These are phyloP conservation scores for Actenoides lindsayi DNA, from an alignment of 2,113 vertebrate species.

Conservation along the genomic window DNA sequence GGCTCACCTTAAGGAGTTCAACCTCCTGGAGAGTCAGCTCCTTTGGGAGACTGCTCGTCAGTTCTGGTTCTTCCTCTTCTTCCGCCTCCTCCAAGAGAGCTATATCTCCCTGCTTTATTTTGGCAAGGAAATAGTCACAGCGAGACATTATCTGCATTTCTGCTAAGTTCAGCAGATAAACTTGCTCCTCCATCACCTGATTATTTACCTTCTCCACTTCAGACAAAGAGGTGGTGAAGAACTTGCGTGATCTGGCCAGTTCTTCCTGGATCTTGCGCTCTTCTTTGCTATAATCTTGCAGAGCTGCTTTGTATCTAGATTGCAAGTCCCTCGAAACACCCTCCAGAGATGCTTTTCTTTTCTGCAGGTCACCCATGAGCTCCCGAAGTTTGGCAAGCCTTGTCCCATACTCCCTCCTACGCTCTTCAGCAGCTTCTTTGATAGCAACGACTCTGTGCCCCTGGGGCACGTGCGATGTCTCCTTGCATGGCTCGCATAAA, in stretches of 20 bases:
- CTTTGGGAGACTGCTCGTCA: slow-evolving; percentile 81
- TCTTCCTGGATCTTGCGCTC: slow-evolving; percentile 92
- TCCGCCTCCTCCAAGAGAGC: slow-evolving; percentile 87
- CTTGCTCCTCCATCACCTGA: slow-evolving; percentile 92
- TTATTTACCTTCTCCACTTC: slow-evolving; percentile 92
- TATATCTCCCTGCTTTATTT: slow-evolving; percentile 91
- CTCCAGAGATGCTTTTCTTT: slow-evolving; percentile 87
- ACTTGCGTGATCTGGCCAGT: slow-evolving; percentile 85
- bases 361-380: slow-evolving; percentile 87
- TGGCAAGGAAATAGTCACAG: slow-evolving; percentile 94
- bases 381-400: slow-evolving; percentile 84
- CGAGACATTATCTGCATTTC: slow-evolving; percentile 95
- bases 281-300: slow-evolving; percentile 90
- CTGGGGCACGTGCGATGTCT: slow-evolving; percentile 78
- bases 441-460: slow-evolving; percentile 85
- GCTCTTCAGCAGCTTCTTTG: slow-evolving; percentile 87
- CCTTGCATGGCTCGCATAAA: slow-evolving; percentile 89
- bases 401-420: slow-evolving; percentile 84
- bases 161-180: slow-evolving; percentile 91
- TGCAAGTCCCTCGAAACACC: slow-evolving; percentile 85
- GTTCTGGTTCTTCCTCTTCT: slow-evolving; percentile 87
- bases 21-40: slow-evolving; percentile 90
- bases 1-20: slow-evolving; percentile 86
- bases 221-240: slow-evolving; percentile 86
- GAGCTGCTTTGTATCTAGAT: slow-evolving; percentile 84